A percentile compares a stretch with the other conserved stretches of the same genome.
Conservation (phyloP, 2,113 vertebrate genomes). For the Gorsachius goisagi region DNA sequence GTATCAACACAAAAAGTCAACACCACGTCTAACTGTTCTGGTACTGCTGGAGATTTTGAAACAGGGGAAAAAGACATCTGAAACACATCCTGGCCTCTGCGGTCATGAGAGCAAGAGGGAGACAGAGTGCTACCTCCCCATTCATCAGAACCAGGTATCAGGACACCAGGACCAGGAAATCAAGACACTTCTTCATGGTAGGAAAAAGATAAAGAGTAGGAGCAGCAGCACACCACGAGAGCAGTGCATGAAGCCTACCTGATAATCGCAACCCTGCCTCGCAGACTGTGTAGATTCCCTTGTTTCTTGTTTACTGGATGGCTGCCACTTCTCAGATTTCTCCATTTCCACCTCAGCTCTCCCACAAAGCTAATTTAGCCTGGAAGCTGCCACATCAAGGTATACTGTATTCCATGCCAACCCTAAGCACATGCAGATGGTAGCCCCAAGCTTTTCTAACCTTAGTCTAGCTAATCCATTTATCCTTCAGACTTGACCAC, state of each 20-base stretch:
- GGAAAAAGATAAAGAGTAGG: not conserved
- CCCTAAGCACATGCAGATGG: not conserved
- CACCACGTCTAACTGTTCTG: not conserved
- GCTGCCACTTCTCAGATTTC: not conserved
- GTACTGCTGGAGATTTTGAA: not conserved
- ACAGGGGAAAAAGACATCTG: not conserved
- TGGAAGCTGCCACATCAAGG: not conserved
- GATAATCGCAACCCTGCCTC: fast-evolving
- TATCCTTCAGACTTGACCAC: not conserved
- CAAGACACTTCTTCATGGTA: not conserved
- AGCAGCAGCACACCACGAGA: not conserved
- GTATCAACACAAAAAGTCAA: not conserved
- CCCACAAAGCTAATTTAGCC: not conserved
- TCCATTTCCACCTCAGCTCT: not conserved
- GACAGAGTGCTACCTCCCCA: not conserved
- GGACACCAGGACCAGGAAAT: not conserved
- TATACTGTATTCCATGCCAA: not conserved
- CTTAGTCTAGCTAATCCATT: not conserved
- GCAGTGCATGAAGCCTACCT: not conserved
- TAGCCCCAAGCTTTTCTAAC: not conserved
- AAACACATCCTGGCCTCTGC: not conserved
- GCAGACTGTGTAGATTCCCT: not conserved
- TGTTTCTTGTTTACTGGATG: not conserved
- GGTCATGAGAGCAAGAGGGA: not conserved
- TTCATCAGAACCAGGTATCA: not conserved